phyloP scores from a whole-genome alignment of 2,113 vertebrate genomes.

The Enhydra lutris region DNA sequence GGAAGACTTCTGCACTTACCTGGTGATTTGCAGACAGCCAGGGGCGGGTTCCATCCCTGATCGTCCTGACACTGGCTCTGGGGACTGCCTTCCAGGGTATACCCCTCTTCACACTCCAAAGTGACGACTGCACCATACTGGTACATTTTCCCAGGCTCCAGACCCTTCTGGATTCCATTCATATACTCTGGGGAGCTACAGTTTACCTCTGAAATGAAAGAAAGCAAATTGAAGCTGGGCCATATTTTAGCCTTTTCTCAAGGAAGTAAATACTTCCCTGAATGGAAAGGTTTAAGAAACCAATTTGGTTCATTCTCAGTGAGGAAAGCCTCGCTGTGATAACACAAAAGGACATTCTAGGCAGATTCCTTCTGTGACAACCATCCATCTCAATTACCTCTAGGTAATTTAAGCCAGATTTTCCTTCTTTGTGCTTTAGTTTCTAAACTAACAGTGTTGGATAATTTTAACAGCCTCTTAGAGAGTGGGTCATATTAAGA shows the following conservation, averaged over 20 bases:
- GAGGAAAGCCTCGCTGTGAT: not conserved
- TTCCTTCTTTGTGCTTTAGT: not conserved
- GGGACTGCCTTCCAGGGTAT: conserved; percentile 71
- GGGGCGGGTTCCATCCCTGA: conserved; percentile 79
- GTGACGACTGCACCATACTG: conserved; percentile 66
- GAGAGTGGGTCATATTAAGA: not conserved
- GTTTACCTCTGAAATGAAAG: conserved; percentile 66
- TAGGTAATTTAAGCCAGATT: not conserved
- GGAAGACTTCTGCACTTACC: conserved; percentile 57
- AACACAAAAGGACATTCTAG: not conserved
- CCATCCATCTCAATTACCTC: not conserved
- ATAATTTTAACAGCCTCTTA: not conserved
- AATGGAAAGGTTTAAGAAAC: not conserved
- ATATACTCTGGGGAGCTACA: conserved; percentile 61
- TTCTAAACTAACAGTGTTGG: not conserved
- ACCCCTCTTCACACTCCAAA: conserved; percentile 77
- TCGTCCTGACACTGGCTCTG: conserved; percentile 80
- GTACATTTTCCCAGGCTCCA: conserved; percentile 53
- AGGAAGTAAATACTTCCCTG: not conserved
- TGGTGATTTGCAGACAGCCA: conserved; percentile 77
- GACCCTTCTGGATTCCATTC: conserved; percentile 26
- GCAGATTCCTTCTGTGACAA: not conserved
- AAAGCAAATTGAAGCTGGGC: not conserved
- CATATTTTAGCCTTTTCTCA: not conserved
- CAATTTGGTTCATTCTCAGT: not conserved